These are phyloP conservation scores for Orchestes rusci DNA, from an alignment of 2,888 invertebrate genomes.

Conservation along the genomic window DNA sequence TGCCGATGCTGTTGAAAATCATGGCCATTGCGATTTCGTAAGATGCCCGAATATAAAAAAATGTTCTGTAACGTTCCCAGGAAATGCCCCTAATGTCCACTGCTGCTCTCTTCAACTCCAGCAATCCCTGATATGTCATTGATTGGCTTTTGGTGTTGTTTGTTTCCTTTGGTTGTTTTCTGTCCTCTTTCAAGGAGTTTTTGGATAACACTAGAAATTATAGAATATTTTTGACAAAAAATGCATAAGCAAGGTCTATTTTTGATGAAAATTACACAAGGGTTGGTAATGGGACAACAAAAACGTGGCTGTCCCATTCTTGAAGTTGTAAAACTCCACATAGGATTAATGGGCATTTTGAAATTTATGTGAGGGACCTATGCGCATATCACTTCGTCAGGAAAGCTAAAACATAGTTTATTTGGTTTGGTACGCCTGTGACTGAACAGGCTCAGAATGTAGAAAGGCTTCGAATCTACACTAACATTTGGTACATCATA, in stretches of 20 bases:
- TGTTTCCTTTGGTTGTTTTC: conserved; percentile 10
- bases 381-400: too few species aligned
- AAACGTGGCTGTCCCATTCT: too few species aligned
- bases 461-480: too few species aligned
- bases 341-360: too few species aligned
- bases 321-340: too few species aligned
- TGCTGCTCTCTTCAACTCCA: conserved; percentile 15
- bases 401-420: too few species aligned
- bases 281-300: too few species aligned
- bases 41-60: conserved; percentile 21
- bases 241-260: neutral
- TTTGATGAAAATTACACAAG: too few species aligned
- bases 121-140: conserved; percentile 1
- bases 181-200: conserved; percentile 10
- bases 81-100: conserved; percentile 21
- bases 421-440: too few species aligned
- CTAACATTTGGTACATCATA: too few species aligned
- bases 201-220: conserved; percentile 17
- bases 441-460: too few species aligned
- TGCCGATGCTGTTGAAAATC: conserved; percentile 17
- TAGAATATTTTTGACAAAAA: neutral
- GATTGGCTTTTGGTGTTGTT: conserved; percentile 7
- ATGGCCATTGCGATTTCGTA: conserved; percentile 18
- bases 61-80: conserved; percentile 19
- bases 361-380: too few species aligned